phyloP scores from a whole-genome alignment of 2,888 invertebrate species.

The Opisthograptis luteolata region DNA sequence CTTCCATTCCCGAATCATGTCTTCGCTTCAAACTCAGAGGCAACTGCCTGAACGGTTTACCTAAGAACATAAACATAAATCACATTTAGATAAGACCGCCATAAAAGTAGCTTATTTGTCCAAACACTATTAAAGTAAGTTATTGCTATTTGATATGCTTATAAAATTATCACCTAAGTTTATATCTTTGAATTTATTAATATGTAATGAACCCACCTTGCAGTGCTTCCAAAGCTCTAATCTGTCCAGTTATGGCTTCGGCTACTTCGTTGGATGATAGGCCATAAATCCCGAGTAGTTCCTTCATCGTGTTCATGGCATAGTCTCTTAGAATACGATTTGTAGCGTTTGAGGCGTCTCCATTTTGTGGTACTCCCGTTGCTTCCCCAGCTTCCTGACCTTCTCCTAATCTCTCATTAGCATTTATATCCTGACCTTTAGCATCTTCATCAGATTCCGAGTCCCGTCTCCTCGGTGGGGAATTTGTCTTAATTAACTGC shows the following conservation, averaged over 20 bases:
- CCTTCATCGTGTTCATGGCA: slow-evolving; percentile 92
- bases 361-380: slow-evolving; percentile 66
- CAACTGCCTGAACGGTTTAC: slow-evolving; percentile 76
- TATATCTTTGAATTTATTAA: slow-evolving; percentile 32
- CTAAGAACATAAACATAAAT: slow-evolving; percentile 45
- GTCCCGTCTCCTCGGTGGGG: slow-evolving; percentile 81
- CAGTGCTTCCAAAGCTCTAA: slow-evolving; percentile 87
- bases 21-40: slow-evolving; percentile 73
- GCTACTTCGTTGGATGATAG: slow-evolving; percentile 88
- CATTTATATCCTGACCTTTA: slow-evolving; percentile 78
- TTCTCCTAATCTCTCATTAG: slow-evolving; percentile 71
- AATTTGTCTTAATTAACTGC: slow-evolving; percentile 81
- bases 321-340: slow-evolving; percentile 89
- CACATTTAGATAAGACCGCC: slow-evolving; percentile 20
- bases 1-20: slow-evolving; percentile 71
- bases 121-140: slow-evolving; percentile 37
- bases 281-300: slow-evolving; percentile 90
- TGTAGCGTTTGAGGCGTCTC: slow-evolving; percentile 75
- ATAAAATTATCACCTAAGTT: slow-evolving; percentile 36
- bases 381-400: slow-evolving; percentile 63
- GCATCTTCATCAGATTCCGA: slow-evolving; percentile 76
- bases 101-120: slow-evolving; percentile 32
- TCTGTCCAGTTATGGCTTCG: slow-evolving; percentile 87
- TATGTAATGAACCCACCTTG: slow-evolving; percentile 63
- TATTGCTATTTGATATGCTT: slow-evolving; percentile 31